Conservation (phyloP, 1,140 invertebrate genomes). For the Lanistes nyassanus region DNA sequence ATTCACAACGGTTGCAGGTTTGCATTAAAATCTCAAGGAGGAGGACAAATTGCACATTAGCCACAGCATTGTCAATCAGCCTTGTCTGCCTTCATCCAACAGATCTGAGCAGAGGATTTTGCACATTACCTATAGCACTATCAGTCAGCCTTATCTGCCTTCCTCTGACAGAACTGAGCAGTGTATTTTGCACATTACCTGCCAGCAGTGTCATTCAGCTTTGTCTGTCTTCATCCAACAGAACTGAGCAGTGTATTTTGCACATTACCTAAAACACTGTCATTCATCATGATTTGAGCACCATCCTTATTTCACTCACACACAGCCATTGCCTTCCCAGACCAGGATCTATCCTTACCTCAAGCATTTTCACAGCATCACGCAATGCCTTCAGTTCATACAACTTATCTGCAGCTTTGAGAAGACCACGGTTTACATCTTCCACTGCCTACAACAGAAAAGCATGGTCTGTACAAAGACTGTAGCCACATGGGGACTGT, state of each 20-base stretch:
- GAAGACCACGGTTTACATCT: constrained; percentile 92
- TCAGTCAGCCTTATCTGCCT: too few species aligned
- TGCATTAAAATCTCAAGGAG: background rate
- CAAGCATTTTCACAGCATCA: constrained; percentile 85
- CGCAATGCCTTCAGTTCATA: constrained; percentile 96
- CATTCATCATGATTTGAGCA: too few species aligned
- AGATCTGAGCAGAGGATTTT: background rate
- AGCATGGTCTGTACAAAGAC: background rate
- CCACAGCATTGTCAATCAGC: background rate
- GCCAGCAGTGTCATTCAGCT: too few species aligned
- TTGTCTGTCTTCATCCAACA: too few species aligned
- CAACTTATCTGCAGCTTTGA: constrained; percentile 86
- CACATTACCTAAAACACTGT: too few species aligned
- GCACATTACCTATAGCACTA: too few species aligned
- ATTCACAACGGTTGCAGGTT: too few species aligned
- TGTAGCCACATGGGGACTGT: too few species aligned
- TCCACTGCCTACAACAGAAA: constrained; percentile 78
- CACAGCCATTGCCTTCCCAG: background rate
- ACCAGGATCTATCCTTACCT: constrained; percentile 69
- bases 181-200: background rate
- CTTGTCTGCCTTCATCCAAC: too few species aligned
- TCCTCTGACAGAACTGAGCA: too few species aligned
- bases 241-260: background rate
- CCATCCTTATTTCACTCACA: background rate
- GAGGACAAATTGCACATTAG: background rate